Evolutionary conservation across 2,888 invertebrate species (phyloP).

Genomic region (Agriopis leucophaearia): DNA sequence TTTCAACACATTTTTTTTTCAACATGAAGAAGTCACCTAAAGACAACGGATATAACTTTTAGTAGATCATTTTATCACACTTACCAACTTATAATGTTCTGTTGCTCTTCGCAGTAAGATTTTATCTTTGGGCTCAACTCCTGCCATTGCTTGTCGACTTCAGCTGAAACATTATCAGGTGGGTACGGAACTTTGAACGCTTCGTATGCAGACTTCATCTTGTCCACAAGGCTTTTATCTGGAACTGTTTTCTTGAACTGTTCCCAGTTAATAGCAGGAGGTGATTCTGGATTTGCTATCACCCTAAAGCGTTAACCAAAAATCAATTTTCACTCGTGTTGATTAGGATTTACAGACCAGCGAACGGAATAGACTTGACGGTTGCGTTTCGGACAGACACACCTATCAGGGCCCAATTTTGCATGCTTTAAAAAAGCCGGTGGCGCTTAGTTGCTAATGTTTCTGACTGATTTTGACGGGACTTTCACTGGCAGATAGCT

Average conservation of each 20-base stretch:
- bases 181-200: constrained; percentile 69
- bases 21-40: background rate
- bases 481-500: no score
- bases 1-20: no score
- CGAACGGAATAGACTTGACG: no score
- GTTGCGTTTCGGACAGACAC: no score
- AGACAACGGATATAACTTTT: background rate
- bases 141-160: constrained; percentile 73
- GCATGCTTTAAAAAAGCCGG: no score
- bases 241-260: constrained; percentile 67
- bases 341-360: no score
- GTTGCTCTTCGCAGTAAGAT: constrained; percentile 58
- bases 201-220: constrained; percentile 64
- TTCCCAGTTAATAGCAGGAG: constrained; percentile 77
- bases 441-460: no score
- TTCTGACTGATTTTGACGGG: no score
- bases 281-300: constrained; percentile 61
- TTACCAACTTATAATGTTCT: constrained; percentile 64
- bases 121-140: constrained; percentile 63
- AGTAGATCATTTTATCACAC: constrained; percentile 21
- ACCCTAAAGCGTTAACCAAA: constrained; percentile 56
- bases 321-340: background rate
- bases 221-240: constrained; percentile 66
- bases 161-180: constrained; percentile 58
- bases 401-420: no score